These are phyloP conservation scores for Muscicapa striata DNA, from an alignment of 2,797 vertebrate genomes.

Conservation along the genomic window DNA sequence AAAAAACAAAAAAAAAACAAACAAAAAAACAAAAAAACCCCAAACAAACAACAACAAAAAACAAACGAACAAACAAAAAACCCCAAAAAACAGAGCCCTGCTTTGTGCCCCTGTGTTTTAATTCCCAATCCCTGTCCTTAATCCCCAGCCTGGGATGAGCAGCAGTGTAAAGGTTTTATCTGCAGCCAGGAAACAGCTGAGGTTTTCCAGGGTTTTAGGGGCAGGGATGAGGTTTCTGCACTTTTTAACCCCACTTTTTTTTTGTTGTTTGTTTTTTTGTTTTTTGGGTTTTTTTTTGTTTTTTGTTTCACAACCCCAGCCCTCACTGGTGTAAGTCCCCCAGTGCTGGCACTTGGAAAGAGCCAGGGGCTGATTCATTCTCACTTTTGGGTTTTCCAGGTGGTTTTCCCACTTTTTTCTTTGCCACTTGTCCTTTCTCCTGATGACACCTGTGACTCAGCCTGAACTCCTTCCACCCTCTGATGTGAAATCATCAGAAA, in stretches of 20 bases:
- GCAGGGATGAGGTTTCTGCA: neutral
- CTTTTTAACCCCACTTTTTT: neutral
- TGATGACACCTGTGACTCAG: neutral
- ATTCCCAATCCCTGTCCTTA: neutral
- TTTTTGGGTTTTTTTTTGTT: too few species aligned
- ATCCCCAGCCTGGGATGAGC: neutral
- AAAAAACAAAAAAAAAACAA: too few species aligned
- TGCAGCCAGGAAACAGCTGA: neutral
- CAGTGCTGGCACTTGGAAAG: neutral
- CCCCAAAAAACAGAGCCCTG: neutral
- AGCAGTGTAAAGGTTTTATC: neutral
- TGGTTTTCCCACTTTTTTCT: neutral
- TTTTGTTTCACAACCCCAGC: neutral
- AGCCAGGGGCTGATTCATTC: neutral
- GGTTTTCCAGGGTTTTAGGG: neutral
- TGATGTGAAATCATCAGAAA: neutral
- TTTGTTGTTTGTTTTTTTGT: too few species aligned
- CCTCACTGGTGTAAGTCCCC: accelerated
- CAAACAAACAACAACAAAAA: too few species aligned
- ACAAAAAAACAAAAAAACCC: too few species aligned
- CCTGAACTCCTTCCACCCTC: neutral
- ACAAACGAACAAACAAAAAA: too few species aligned
- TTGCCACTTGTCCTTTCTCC: neutral
- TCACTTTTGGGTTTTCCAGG: neutral
- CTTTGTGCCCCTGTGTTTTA: neutral